Evolutionary conservation across 2,888 invertebrate species (phyloP).

Genomic region (Drosophila antonietae): DNA sequence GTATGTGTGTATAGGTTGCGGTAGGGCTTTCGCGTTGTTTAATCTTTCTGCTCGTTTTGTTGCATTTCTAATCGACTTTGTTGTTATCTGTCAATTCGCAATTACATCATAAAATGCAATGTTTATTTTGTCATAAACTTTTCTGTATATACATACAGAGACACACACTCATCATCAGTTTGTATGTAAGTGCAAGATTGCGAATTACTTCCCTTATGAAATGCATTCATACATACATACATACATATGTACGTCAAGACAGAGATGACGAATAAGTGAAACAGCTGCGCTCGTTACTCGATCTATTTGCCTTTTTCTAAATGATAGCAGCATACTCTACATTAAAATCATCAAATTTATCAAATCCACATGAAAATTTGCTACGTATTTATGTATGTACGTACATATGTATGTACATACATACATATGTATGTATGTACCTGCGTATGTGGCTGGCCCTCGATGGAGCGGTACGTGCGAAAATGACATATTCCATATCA

Average conservation of each 20-base stretch:
- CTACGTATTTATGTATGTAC: neutral
- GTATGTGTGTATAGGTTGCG: constrained; percentile 18
- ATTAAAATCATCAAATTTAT: neutral
- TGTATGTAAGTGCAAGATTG: constrained; percentile 1
- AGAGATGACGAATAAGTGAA: neutral
- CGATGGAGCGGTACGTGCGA: constrained; percentile 24
- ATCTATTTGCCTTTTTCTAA: neutral
- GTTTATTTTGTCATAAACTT: neutral
- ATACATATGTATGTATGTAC: neutral
- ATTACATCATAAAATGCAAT: constrained; percentile 38
- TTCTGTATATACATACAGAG: neutral
- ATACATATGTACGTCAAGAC: neutral
- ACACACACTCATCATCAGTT: neutral
- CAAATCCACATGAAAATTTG: neutral
- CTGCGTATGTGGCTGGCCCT: neutral
- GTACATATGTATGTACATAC: too few species aligned
- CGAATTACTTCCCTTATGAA: neutral
- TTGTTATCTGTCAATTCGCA: constrained; percentile 29
- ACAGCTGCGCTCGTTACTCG: neutral
- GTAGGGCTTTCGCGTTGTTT: constrained; percentile 26
- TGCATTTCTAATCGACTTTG: constrained; percentile 19
- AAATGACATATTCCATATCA: constrained; percentile 28
- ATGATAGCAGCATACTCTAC: neutral
- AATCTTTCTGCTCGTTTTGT: neutral
- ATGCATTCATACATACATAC: neutral